A percentile compares a stretch with the other conserved stretches of the same genome.
These are phyloP conservation scores for Scartelaos histophorus DNA, from an alignment of 2,113 vertebrate genomes.

Conservation along the genomic window DNA sequence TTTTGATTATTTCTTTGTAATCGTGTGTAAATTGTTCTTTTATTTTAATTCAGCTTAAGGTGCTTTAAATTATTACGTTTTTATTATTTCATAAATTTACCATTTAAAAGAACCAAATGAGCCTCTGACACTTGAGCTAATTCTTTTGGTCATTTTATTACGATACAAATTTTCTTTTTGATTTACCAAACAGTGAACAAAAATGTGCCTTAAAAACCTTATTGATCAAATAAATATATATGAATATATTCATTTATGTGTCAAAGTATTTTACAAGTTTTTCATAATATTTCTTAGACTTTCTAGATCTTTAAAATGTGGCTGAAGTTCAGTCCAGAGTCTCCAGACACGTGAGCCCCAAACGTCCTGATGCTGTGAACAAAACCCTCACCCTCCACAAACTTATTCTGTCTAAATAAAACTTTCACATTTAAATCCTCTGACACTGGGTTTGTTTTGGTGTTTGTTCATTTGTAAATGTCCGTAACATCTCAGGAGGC, in stretches of 20 bases:
- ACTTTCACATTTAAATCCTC: too few relatives aligned
- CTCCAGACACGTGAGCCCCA: too few relatives aligned
- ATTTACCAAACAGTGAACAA: neutral
- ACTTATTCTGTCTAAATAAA: too few relatives aligned
- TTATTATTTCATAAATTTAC: neutral
- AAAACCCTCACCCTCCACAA: too few relatives aligned
- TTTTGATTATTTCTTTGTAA: neutral
- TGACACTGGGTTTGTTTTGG: too few relatives aligned
- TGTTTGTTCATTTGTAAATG: too few relatives aligned
- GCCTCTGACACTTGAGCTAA: neutral
- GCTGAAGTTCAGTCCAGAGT: too few relatives aligned
- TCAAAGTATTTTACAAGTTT: neutral
- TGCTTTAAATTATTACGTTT: neutral
- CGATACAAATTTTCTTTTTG: neutral
- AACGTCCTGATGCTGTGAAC: too few relatives aligned
- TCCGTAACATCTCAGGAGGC: too few relatives aligned
- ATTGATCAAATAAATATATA: neutral
- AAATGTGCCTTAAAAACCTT: neutral
- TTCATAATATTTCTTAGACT: too few relatives aligned
- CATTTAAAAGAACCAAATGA: neutral
- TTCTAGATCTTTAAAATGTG: too few relatives aligned
- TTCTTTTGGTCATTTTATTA: neutral
- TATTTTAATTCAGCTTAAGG: neutral
- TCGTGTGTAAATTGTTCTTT: too few relatives aligned
- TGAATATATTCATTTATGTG: neutral